These are phyloP conservation scores for Megaleporinus macrocephalus DNA, from an alignment of 2,113 vertebrate species.

Conservation along the genomic window DNA sequence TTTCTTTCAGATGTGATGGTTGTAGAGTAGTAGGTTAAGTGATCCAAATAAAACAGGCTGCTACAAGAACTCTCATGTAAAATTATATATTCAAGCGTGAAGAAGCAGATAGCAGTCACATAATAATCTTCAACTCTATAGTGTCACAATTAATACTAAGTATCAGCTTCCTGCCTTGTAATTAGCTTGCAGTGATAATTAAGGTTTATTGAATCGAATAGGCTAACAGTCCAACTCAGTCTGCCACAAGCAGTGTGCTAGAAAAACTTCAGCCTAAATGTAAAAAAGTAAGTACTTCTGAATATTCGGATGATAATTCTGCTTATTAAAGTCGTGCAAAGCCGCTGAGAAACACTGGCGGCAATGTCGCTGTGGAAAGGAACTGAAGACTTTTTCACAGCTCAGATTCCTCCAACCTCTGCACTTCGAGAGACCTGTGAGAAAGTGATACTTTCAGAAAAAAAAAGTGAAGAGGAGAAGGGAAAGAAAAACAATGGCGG, in stretches of 20 bases:
- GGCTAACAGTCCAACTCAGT: neutral
- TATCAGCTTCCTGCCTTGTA: neutral
- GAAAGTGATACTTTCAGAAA: conserved; percentile 56
- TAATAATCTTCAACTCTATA: neutral
- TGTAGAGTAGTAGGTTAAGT: neutral
- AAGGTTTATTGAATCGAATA: neutral
- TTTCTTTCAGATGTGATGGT: neutral
- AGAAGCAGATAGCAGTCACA: neutral
- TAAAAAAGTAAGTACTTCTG: neutral
- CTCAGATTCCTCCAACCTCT: conserved; percentile 36
- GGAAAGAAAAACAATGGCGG: conserved; percentile 40
- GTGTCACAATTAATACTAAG: neutral
- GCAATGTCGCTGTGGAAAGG: neutral
- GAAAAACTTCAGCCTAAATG: neutral
- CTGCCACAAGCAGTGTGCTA: neutral
- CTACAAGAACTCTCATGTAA: neutral
- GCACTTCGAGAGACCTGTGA: conserved; percentile 53
- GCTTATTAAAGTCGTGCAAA: neutral
- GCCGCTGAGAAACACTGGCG: neutral
- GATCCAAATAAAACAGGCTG: neutral
- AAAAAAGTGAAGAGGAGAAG: conserved; percentile 18
- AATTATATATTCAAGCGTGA: neutral
- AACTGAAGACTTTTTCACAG: conserved; percentile 1
- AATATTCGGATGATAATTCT: neutral
- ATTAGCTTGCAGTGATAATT: neutral